Evolutionary conservation across 2,888 invertebrate genomes (phyloP).

Genomic region (Dilophus febrilis): DNA sequence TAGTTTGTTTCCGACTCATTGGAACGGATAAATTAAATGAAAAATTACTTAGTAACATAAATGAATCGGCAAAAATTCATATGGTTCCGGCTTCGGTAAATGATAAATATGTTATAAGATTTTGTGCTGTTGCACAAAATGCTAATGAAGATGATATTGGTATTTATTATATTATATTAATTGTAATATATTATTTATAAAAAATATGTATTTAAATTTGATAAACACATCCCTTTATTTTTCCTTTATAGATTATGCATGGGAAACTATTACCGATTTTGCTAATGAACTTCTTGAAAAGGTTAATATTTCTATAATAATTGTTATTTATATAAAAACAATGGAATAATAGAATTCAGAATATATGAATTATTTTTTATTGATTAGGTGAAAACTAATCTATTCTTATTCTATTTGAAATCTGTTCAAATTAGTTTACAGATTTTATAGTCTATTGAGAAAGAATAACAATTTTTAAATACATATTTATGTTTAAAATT

Average conservation of each 20-base stretch:
- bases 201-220: neutral
- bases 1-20: conserved; percentile 80
- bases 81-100: conserved; percentile 91
- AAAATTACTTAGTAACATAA: conserved; percentile 77
- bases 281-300: conserved; percentile 64
- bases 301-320: conserved; percentile 11
- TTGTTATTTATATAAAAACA: too few species aligned
- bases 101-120: conserved; percentile 80
- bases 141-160: conserved; percentile 71
- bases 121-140: conserved; percentile 85
- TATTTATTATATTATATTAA: conserved; percentile 29
- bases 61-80: conserved; percentile 87
- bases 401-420: too few species aligned
- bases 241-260: conserved; percentile 49
- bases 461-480: too few species aligned
- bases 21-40: conserved; percentile 72
- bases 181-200: neutral
- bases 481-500: too few species aligned
- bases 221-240: neutral
- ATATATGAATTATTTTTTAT: too few species aligned
- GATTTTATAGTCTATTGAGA: neutral
- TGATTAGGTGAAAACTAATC: conserved; percentile 43
- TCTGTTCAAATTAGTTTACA: neutral
- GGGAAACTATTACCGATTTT: conserved; percentile 68
- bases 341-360: too few species aligned